Conservation (phyloP, 1,140 invertebrate genomes). For the Sminthurinus signatus region DNA sequence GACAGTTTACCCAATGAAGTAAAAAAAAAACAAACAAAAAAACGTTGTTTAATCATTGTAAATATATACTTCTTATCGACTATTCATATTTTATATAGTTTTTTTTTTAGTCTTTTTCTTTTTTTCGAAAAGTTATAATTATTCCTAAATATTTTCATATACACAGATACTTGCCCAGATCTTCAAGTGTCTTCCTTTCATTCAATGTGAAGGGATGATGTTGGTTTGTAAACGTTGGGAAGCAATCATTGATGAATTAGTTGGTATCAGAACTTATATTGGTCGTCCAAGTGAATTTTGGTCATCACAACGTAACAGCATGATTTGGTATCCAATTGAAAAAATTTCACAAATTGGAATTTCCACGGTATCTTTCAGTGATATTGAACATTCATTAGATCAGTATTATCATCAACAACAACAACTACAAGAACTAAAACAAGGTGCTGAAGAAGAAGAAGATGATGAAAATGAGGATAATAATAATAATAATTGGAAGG, state of each 20-base stretch:
- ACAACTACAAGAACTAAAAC: no score
- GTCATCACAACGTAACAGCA: background rate
- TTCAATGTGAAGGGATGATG: constrained; percentile 5
- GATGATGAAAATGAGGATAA: background rate
- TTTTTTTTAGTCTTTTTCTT: no score
- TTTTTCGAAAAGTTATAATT: background rate
- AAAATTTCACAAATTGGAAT: constrained; percentile 3
- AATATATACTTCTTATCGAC: no score
- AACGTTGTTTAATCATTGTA: background rate
- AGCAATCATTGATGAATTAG: constrained; percentile 7
- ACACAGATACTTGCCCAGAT: background rate
- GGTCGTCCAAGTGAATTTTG: constrained; percentile 8
- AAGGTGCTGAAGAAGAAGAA: background rate
- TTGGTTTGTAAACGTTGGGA: background rate
- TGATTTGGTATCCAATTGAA: background rate
- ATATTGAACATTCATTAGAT: no score
- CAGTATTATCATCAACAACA: no score
- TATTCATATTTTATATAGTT: background rate
- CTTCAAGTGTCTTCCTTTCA: constrained; percentile 8
- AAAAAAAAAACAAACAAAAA: no score
- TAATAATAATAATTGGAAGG: background rate
- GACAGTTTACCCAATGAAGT: background rate
- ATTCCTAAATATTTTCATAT: background rate
- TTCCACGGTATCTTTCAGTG: constrained; percentile 11
- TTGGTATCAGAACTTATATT: constrained; percentile 5